phyloP scores from a whole-genome alignment of 2,113 vertebrate species.

The Ceuthmochares aereus region DNA sequence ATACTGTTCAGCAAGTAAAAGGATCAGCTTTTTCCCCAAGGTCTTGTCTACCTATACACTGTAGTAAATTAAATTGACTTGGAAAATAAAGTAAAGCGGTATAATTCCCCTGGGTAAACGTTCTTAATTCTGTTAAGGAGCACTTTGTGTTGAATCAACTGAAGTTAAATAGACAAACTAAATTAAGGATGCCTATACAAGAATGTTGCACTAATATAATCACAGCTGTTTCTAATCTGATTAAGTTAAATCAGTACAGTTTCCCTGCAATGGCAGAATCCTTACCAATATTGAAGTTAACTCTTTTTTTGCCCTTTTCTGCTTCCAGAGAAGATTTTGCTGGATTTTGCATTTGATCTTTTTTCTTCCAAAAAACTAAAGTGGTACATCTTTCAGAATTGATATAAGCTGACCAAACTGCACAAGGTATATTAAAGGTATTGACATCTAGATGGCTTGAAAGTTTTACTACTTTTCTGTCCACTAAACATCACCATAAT shows the following conservation, averaged over 20 bases:
- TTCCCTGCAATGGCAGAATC: slow-evolving; percentile 23
- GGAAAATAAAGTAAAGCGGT: slow-evolving; percentile 24
- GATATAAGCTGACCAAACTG: background rate
- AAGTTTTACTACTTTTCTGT: background rate
- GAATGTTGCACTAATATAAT: slow-evolving; percentile 46
- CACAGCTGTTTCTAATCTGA: slow-evolving; percentile 58
- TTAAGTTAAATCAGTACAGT: slow-evolving; percentile 37
- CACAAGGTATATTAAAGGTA: background rate
- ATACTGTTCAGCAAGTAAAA: slow-evolving; percentile 53
- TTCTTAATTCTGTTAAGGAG: slow-evolving; percentile 58
- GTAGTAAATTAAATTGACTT: slow-evolving; percentile 49
- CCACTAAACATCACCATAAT: background rate
- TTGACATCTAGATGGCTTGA: background rate
- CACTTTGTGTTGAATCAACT: slow-evolving; percentile 40
- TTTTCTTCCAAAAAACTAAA: background rate
- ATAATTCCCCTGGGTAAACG: slow-evolving; percentile 24
- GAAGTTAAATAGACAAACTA: slow-evolving; percentile 43
- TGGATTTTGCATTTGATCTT: background rate
- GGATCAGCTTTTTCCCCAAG: slow-evolving; percentile 53
- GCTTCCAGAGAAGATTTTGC: background rate
- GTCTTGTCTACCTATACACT: slow-evolving; percentile 36
- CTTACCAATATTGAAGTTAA: background rate
- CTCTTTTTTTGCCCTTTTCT: background rate
- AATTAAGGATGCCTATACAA: slow-evolving; percentile 53
- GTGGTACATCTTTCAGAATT: background rate